Percentiles rank a stretch among this genome's conserved stretches.
Conservation (phyloP, 2,113 vertebrate species). For the Melanerpes aurifrons region DNA sequence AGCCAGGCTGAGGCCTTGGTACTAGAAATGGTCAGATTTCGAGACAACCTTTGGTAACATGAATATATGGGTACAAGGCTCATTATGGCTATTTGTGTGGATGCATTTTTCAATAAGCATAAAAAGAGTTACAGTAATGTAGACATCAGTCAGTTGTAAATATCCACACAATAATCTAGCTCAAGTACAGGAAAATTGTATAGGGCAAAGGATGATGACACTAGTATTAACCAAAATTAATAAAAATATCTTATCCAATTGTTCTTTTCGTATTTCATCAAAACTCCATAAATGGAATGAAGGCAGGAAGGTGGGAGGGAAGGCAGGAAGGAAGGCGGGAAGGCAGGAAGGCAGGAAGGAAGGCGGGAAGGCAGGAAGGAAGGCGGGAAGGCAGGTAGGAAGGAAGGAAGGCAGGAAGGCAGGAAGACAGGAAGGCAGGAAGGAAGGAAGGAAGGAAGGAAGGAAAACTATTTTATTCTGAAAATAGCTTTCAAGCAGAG, state of each 20-base stretch:
- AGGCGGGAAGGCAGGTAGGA: background rate
- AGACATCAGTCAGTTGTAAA: background rate
- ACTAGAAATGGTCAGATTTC: background rate
- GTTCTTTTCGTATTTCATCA: background rate
- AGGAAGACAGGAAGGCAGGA: background rate
- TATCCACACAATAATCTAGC: background rate
- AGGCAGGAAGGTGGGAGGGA: background rate
- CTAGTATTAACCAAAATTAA: background rate
- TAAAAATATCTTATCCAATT: background rate
- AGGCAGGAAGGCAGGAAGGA: background rate
- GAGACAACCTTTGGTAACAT: background rate
- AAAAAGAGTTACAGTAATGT: background rate
- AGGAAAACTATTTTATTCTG: background rate
- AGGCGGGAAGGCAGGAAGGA: too few species aligned
- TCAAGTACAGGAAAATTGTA: background rate
- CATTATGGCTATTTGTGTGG: background rate
- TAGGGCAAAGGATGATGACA: background rate
- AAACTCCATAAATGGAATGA: background rate
- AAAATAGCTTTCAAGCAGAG: background rate
- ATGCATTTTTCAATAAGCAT: background rate
- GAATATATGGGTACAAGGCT: background rate
- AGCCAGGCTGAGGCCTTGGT: background rate
- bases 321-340: too few species aligned
- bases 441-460: background rate
- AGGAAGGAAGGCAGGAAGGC: background rate